Conservation (phyloP, 2,888 invertebrate genomes). For the Gortyna flavago region DNA sequence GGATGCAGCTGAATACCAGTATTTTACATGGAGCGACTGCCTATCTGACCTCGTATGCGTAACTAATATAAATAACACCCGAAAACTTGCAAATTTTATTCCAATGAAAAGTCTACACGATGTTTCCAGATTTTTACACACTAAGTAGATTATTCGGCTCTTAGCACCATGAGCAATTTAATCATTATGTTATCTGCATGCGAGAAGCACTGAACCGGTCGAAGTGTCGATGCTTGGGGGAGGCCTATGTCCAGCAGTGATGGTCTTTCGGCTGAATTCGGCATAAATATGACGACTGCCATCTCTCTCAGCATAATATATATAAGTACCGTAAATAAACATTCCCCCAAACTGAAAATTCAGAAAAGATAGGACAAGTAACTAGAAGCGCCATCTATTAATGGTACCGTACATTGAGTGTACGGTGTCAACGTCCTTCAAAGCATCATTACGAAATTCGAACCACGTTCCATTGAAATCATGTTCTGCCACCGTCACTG, state of each 20-base stretch:
- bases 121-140: too few species aligned
- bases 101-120: neutral
- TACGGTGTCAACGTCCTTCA: too few species aligned
- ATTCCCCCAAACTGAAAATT: neutral
- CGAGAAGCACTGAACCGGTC: neutral
- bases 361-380: neutral
- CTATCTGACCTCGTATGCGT: too few species aligned
- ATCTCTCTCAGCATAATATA: neutral
- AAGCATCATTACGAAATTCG: slow-evolving; percentile 4
- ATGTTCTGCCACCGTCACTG: neutral
- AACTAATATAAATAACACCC: neutral
- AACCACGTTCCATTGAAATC: neutral
- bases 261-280: neutral
- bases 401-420: neutral
- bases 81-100: neutral
- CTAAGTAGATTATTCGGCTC: neutral
- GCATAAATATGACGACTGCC: neutral
- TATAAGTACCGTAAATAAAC: too few species aligned
- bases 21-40: too few species aligned
- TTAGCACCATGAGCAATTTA: neutral
- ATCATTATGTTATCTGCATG: neutral
- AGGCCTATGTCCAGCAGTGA: neutral
- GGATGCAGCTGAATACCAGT: too few species aligned
- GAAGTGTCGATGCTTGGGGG: neutral
- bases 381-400: slow-evolving; percentile 41